Evolutionary conservation across 2,797 vertebrate genomes (phyloP), one percentile per base, ranked within the genome.

Genomic region (Sibirionetta formosa): DNA sequence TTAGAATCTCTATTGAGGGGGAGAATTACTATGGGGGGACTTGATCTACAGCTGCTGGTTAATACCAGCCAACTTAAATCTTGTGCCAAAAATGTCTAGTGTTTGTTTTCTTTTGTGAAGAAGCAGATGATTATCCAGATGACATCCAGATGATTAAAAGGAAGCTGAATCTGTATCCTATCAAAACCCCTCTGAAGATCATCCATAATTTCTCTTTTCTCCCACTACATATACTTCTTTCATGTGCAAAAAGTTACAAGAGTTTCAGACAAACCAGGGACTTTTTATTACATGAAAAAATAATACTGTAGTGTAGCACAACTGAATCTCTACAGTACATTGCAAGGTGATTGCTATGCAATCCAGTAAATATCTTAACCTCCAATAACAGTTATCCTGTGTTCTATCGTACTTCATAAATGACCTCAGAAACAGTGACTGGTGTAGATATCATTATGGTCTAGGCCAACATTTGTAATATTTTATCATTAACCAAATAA

Each of bases 61-160:
- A 91, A 81, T 94, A 91, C 53, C 65, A 91, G 72, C 38, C 61
- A 95, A 78, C 42, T 65, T 80, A 76, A 87, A 82, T 94, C 88
- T 97, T 31, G 1, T 90, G 88, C 82, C 80, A 94, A 84, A 96
- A 91, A 44, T 79, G 53, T 88, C 75, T 81, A 35, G 19, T 84
- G 82, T 88, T 96, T 95, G 73, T 95, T 97, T 96, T 92, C 95
- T 88, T 88, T 81, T 65, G 46, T 70, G n/a, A 95, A 92, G 92
- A 81, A 90, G 73, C 88, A 89, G 84, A 92, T 87, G 94, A 94
- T 48, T 73, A 23, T 70, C 84, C 95, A 96, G 95, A 90, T 95
- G 96, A 97, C 54, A 70, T 70, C 86, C 96, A 95, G 82, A 71
- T 95, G 94, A 93, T 90, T 95, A 94, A 87, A 93, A 93, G 88